Conservation (phyloP, 2,113 vertebrate species). For the Centrocercus urophasianus region DNA sequence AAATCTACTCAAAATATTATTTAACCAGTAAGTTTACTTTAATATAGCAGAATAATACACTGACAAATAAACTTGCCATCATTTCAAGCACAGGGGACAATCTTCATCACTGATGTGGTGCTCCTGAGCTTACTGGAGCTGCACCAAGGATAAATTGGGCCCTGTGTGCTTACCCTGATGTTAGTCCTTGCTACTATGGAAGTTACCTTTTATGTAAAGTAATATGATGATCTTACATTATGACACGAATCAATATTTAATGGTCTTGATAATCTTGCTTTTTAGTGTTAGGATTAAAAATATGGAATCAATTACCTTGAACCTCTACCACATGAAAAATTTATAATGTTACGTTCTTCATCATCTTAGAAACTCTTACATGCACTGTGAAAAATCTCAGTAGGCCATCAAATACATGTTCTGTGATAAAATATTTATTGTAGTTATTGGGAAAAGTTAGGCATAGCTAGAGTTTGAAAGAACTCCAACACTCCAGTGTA, state of each 20-base stretch:
- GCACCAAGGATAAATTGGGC: conserved; percentile 5
- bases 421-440: conserved; percentile 99
- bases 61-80: conserved; percentile 30
- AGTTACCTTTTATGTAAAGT: conserved; percentile 75
- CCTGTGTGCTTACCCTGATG: neutral
- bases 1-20: neutral
- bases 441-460: conserved; percentile 91
- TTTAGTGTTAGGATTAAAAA: conserved; percentile 87
- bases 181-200: conserved; percentile 44
- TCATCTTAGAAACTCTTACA: conserved; percentile 91
- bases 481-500: conserved; percentile 87
- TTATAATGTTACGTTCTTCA: conserved; percentile 87
- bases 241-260: conserved; percentile 85
- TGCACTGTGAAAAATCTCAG: conserved; percentile 89
- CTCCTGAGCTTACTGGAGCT: neutral
- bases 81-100: conserved; percentile 35
- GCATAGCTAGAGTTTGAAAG: conserved; percentile 90
- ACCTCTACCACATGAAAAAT: conserved; percentile 89
- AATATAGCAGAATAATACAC: neutral
- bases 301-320: conserved; percentile 87
- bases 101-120: neutral
- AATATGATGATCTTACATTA: conserved; percentile 80
- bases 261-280: conserved; percentile 84
- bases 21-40: conserved; percentile 31
- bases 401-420: conserved; percentile 93